These are phyloP conservation scores for Leptinotarsa undecemlineata DNA, from an alignment of 1,140 invertebrate genomes.

Conservation along the genomic window DNA sequence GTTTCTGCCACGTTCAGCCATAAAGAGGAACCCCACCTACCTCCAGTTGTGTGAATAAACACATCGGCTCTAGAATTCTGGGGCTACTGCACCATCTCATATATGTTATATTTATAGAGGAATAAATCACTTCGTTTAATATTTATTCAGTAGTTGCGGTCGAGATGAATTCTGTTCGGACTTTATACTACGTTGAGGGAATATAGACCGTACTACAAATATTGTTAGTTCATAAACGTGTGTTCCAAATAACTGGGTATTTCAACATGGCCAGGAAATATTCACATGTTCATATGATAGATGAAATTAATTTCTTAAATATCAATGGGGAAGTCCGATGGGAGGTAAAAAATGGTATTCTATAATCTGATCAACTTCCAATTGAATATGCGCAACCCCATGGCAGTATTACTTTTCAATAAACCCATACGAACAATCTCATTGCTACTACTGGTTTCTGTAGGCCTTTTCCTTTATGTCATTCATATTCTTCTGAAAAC, in stretches of 20 bases:
- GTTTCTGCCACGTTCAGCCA: constrained; percentile 11
- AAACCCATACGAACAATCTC: no score
- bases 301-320: no score
- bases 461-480: no score
- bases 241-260: not conserved
- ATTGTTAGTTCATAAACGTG: not conserved
- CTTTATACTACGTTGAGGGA: not conserved
- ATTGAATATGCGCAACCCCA: no score
- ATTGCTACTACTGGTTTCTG: no score
- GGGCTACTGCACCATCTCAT: constrained; percentile 20
- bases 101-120: constrained; percentile 23
- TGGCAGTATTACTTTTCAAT: no score
- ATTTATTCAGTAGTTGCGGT: constrained; percentile 16
- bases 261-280: no score
- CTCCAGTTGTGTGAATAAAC: constrained; percentile 21
- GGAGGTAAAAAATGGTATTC: no score
- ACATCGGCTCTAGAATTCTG: not conserved
- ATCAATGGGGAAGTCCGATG: no score
- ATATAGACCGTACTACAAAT: not conserved
- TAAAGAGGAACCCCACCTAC: not conserved
- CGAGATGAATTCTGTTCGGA: constrained; percentile 1
- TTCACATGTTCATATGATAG: no score
- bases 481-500: no score
- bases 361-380: no score
- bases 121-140: constrained; percentile 22